Base-by-base conservation (phyloP, 2,113 vertebrate genomes). In the Danionella cerebrum region DNA sequence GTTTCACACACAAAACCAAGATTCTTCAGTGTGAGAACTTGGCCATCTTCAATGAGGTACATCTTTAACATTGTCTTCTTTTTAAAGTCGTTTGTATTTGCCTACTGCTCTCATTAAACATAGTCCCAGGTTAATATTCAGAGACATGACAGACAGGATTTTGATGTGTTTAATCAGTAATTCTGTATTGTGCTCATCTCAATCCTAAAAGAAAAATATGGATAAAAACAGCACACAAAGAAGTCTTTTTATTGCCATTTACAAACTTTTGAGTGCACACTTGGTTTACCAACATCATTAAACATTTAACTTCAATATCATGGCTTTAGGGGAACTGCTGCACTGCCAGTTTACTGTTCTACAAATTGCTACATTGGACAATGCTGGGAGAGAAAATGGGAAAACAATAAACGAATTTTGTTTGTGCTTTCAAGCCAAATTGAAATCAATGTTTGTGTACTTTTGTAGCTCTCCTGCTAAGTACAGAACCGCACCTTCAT, bases 1-100 rank as follows among this genome's bases (percentile, higher is more conserved):
- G 86, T 65, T 97, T 93, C 77, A 92, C 84, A 7, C 92, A 96
- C 78, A 96, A 93, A 82, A 94, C 90, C n/a, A 88, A 80, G 78
- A 90, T 84, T 69, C 71, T 93, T 67, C 85, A 82, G 55, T 88
- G 90, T 73, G 88, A 89, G 51, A 75, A 81, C 10, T 75, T 94
- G 51, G 91, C 91, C 1, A 39, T 90, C 39, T 88, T 96, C 10
- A 85, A 89, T 10, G 93, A 97, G 93, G 93, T 97, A 77, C n/a
- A n/a, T n/a, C n/a, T n/a, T n/a, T 35, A 62, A 60, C 4, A 3
- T 1, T 13, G 36, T 18, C 29, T 51, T 2, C n/a, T n/a, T n/a
- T n/a, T n/a, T n/a, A n/a, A n/a, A 16, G 48, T 27, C 29, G 3
- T 38, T 4, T 38, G 35, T 4, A 45, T 45, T 21, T 45, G 18